Base-by-base conservation (phyloP, 2,888 invertebrate genomes). In the Esperia sulphurella region DNA sequence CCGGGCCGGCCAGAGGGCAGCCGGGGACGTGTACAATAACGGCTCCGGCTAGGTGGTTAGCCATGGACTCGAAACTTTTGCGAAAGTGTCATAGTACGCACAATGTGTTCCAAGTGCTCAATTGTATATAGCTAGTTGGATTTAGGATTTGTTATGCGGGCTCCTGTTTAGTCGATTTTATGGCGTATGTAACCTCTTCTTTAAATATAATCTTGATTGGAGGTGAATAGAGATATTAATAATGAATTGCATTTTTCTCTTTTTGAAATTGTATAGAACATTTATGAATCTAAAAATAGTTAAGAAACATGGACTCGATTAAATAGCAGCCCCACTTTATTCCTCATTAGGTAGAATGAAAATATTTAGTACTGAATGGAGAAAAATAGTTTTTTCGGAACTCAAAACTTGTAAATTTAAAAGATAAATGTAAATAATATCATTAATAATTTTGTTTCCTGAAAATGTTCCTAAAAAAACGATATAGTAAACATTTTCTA, bases 41-140 rank as follows among this genome's bases (percentile, higher is more conserved):
- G 91, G 90, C 1, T 80, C 83, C 7, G 83, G 84, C 6, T 83
- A 75, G n/a, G 35, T 1, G n/a, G 3, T n/a, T 40, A 33, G 40
- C n/a, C 48, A 65, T 62, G 77, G 75, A 84, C 79, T 79, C 59
- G 50, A 79, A 83, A 80, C 86, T 86, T 86, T 86, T 79, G 68
- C 82, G 83, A 79, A 86, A 86, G 87, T 87, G 80, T 82, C 75
- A 79, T 78, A 82, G 87, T 87, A 87, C 66, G 83, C 88, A 86
- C 86, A 72, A 83, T 86, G 86, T 87, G 85, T 85, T 77, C 68
- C 64, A 70, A 80, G 79, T 77, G 84, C 83, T 84, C 85, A 81
- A 79, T 74, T 83, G 81, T 83, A 83, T 60, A 63, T 45, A 45
- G 39, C 30, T 44, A 28, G 43, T 35, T 44, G 35, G 33, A 10